These are phyloP conservation scores for Himalopsyche tibetana DNA, from an alignment of 2,888 invertebrate species.

Conservation along the genomic window DNA sequence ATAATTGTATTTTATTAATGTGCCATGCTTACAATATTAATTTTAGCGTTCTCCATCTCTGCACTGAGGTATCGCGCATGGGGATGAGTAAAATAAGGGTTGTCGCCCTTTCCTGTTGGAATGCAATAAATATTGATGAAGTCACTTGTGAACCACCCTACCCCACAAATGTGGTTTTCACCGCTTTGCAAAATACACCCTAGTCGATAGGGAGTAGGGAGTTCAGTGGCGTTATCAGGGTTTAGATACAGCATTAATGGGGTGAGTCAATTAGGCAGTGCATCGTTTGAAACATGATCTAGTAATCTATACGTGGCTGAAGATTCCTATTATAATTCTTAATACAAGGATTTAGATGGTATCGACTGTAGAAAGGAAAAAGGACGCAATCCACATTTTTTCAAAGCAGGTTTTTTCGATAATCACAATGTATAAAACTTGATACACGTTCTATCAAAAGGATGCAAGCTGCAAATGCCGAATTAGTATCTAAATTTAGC, in stretches of 20 bases:
- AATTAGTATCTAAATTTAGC: too few species aligned
- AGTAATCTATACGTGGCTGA: too few species aligned
- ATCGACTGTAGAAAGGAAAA: too few species aligned
- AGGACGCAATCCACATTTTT: too few species aligned
- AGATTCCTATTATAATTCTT: too few species aligned
- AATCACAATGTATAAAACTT: too few species aligned
- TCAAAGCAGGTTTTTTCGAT: too few species aligned
- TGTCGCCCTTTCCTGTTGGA: conserved; percentile 48
- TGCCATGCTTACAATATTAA: too few species aligned
- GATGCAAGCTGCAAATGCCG: too few species aligned
- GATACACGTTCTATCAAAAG: too few species aligned
- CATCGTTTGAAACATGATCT: neutral
- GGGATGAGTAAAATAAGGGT: conserved; percentile 21
- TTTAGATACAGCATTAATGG: neutral
- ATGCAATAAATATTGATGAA: conserved; percentile 62
- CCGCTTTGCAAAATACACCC: conserved; percentile 39
- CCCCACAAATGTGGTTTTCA: conserved; percentile 46
- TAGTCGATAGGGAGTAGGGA: neutral
- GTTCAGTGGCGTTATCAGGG: conserved; percentile 6
- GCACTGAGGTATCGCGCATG: neutral
- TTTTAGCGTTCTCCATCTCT: neutral
- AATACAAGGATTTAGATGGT: too few species aligned
- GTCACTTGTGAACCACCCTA: conserved; percentile 55
- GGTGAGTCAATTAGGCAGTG: neutral
- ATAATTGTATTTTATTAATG: too few species aligned